Evolutionary conservation across 1,140 invertebrate genomes (phyloP).

Genomic region (Drosophila mojavensis): DNA sequence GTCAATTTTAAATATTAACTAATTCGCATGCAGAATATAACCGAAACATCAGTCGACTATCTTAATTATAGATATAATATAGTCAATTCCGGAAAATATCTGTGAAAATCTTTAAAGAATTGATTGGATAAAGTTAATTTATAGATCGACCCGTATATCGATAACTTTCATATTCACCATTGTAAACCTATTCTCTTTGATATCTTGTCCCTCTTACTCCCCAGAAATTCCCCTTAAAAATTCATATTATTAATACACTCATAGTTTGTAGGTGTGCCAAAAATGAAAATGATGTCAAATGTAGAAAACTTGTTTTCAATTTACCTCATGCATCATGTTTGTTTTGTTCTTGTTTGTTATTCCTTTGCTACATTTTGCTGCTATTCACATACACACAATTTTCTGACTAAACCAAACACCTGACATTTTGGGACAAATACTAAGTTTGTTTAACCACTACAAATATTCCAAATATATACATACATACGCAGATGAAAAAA

Average conservation of each 20-base stretch:
- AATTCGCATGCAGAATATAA: background rate
- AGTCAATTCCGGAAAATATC: background rate
- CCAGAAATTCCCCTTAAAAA: no score
- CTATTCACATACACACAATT: conserved; percentile 15
- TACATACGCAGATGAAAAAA: background rate
- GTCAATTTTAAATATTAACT: background rate
- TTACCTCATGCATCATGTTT: conserved; percentile 37
- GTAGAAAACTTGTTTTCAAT: conserved; percentile 17
- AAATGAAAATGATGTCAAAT: background rate
- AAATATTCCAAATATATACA: conserved; percentile 1
- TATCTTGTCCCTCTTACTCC: no score
- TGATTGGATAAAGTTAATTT: no score
- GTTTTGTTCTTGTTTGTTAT: conserved; percentile 19
- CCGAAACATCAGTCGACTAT: background rate
- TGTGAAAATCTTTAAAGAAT: background rate
- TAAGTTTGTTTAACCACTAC: conserved; percentile 9
- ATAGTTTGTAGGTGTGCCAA: background rate
- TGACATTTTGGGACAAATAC: background rate
- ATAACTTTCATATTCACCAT: no score
- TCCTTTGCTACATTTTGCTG: conserved; percentile 17
- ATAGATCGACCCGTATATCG: no score
- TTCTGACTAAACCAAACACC: background rate
- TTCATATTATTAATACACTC: no score
- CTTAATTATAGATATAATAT: no score
- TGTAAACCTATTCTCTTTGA: no score